Conservation (phyloP, 2,797 vertebrate genomes). For the Ctenochaetus hawaiiensis region DNA sequence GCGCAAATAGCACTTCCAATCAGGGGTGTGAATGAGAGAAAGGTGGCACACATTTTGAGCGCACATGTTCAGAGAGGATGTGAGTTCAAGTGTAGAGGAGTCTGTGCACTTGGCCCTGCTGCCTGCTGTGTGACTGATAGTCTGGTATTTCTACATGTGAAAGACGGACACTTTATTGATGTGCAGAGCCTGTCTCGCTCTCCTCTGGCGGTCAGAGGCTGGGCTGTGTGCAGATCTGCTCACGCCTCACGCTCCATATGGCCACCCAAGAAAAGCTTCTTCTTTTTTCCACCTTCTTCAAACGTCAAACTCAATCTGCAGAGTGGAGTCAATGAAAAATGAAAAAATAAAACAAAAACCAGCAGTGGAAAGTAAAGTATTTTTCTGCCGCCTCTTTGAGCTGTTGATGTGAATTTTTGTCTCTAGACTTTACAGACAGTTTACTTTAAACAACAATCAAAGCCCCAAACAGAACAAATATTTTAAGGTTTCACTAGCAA, state of each 20-base stretch:
- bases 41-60: conserved; percentile 79
- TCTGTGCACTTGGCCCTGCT: conserved; percentile 37
- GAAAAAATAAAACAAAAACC: background rate
- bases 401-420: background rate
- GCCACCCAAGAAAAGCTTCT: conserved; percentile 64
- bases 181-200: conserved; percentile 51
- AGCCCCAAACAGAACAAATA: background rate
- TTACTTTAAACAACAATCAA: background rate
- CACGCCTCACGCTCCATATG: conserved; percentile 45
- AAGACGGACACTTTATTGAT: conserved; percentile 73
- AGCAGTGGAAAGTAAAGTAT: background rate
- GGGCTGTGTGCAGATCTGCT: conserved; percentile 64
- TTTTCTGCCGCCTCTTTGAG: too few relatives aligned
- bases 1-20: conserved; percentile 44
- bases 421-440: background rate
- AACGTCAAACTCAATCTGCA: conserved; percentile 11
- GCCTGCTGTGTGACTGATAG: conserved; percentile 84
- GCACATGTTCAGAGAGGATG: conserved; percentile 74
- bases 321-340: background rate
- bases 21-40: conserved; percentile 65
- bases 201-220: conserved; percentile 65
- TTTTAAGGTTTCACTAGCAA: background rate
- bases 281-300: background rate
- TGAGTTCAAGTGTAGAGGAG: conserved; percentile 47
- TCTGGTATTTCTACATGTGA: conserved; percentile 80